Evolutionary conservation across 2,888 invertebrate species (phyloP), one percentile per base, ranked within the genome.

Genomic region (Ennomos erosarius): DNA sequence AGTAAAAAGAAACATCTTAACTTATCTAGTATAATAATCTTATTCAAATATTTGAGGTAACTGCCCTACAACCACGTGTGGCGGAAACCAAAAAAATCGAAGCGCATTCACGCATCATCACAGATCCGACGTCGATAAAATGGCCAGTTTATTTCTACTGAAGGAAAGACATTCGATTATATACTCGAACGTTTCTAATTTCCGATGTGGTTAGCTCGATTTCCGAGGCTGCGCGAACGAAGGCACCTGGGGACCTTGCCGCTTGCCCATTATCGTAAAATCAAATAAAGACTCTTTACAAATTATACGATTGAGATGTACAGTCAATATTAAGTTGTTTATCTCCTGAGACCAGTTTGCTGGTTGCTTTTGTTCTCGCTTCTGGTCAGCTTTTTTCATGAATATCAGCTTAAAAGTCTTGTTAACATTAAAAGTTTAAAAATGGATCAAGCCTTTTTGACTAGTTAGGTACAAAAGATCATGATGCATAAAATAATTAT

Each of bases 161-260:
- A 78, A 77, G 45, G 75, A 76, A 81, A 82, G 85, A 87, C 86
- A 89, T 91, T 90, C 89, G 90, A 90, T 91, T 88, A 90, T 85
- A 88, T 83, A 84, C 85, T 85, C 82, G 82, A 90, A 88, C 90
- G 85, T 90, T 91, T 89, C 90, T 92, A 92, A 92, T 92, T 92
- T 92, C 92, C 84, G 87, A 87, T 87, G 88, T 88, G 90, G 90
- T 89, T 90, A 91, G 88, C 87, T 85, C 88, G 91, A 92, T 92
- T 92, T 92, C 92, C 92, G 88, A 86, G 82, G 74, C 82, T 84
- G 76, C 77, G 82, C 81, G 81, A 79, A 75, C 76, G 45, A 73
- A 75, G 73, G 79, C 87, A 88, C 89, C 88, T 84, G 84, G 85
- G 85, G 85, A 83, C 78, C 76, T 75, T 77, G 76, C 78, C 78